Percentiles rank a stretch among this genome's conserved stretches.
These are phyloP conservation scores for Drosophila kokeensis DNA, from an alignment of 2,888 invertebrate genomes.

Conservation along the genomic window DNA sequence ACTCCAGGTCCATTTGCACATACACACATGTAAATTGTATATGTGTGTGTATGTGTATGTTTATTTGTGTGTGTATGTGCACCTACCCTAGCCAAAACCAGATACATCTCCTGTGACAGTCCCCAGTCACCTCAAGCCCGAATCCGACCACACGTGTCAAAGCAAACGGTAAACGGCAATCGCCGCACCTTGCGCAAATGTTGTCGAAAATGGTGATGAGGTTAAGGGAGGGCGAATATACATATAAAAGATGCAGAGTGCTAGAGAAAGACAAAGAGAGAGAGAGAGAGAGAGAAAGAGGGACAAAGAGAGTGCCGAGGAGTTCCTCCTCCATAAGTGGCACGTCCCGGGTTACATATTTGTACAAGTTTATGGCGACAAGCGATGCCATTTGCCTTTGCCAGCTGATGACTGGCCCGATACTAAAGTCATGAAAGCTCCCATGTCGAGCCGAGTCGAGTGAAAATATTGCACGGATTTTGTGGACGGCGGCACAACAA, in stretches of 20 bases:
- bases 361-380: slow-evolving; percentile 80
- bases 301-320: neutral
- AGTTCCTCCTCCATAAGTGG: slow-evolving; percentile 59
- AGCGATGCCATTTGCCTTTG: slow-evolving; percentile 75
- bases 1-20: slow-evolving; percentile 19
- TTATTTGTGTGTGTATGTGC: neutral
- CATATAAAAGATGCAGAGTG: neutral
- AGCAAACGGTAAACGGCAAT: slow-evolving; percentile 70
- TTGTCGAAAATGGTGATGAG: slow-evolving; percentile 48
- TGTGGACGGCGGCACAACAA: slow-evolving; percentile 59
- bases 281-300: neutral
- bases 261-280: slow-evolving; percentile 1
- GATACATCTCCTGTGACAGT: slow-evolving; percentile 47
- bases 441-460: slow-evolving; percentile 25
- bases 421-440: slow-evolving; percentile 75
- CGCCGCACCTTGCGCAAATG: slow-evolving; percentile 73
- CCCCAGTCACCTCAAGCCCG: slow-evolving; percentile 33
- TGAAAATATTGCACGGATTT: slow-evolving; percentile 62
- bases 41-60: neutral
- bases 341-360: slow-evolving; percentile 74
- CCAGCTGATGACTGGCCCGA: slow-evolving; percentile 78
- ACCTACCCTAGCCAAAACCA: slow-evolving; percentile 20
- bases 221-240: slow-evolving; percentile 5
- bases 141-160: slow-evolving; percentile 64
- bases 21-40: neutral